Evolutionary conservation across 1,140 invertebrate species (phyloP).

Genomic region (Epicauta chinensis): DNA sequence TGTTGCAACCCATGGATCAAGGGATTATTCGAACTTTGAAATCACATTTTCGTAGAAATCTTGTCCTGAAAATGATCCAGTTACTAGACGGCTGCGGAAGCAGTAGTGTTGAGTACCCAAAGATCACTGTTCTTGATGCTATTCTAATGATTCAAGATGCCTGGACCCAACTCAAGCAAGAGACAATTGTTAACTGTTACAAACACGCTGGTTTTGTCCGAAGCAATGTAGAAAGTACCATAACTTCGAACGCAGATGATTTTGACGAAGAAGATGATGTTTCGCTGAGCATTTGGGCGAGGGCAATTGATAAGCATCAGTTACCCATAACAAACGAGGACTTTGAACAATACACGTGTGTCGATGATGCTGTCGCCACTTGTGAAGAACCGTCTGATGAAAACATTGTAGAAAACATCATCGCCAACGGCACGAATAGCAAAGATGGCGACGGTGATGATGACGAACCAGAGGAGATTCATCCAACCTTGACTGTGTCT

Average conservation of each 20-base stretch:
- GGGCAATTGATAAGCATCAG: conserved; percentile 24
- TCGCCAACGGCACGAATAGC: conserved; percentile 19
- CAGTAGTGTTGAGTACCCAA: neutral
- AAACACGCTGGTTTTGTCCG: conserved; percentile 26
- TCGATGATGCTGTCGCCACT: conserved; percentile 33
- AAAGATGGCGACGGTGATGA: conserved; percentile 30
- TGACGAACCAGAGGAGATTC: conserved; percentile 24
- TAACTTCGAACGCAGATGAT: conserved; percentile 6
- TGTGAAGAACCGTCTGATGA: conserved; percentile 31
- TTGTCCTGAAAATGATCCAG: neutral
- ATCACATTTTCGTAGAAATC: conserved; percentile 5
- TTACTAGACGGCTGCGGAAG: neutral
- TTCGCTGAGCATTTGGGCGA: neutral
- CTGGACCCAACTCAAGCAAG: conserved; percentile 27
- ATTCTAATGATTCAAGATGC: conserved; percentile 33
- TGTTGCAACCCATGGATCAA: conserved; percentile 22
- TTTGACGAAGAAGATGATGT: conserved; percentile 20
- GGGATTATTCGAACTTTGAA: conserved; percentile 18
- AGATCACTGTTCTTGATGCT: conserved; percentile 26
- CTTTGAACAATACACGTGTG: conserved; percentile 29
- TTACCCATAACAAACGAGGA: conserved; percentile 29
- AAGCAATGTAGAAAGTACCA: conserved; percentile 22
- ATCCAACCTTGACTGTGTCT: conserved; percentile 26
- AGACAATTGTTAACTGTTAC: conserved; percentile 28
- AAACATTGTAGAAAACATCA: conserved; percentile 29